A percentile compares a stretch with the other conserved stretches of the same genome.
Conservation (phyloP, 2,888 invertebrate genomes). For the Sarcophaga subvicina region DNA sequence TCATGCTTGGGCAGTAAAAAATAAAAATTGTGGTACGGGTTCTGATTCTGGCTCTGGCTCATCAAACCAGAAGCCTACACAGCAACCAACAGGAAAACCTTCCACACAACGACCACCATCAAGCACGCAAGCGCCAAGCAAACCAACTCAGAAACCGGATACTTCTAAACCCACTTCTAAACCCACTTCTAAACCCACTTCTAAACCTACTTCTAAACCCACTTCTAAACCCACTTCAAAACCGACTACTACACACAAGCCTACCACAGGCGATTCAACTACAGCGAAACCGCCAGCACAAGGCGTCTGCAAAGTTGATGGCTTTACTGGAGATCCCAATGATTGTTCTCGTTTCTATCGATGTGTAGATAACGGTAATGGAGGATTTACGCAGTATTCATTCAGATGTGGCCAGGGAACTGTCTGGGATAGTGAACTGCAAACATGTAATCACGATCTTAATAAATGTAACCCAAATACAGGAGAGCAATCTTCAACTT, state of each 20-base stretch:
- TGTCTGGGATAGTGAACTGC: conserved; percentile 83
- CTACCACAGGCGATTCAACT: conserved; percentile 49
- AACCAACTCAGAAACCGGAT: conserved; percentile 62
- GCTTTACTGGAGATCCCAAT: conserved; percentile 81
- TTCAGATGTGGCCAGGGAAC: conserved; percentile 87
- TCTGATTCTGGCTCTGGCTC: conserved; percentile 24
- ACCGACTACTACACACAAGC: conserved; percentile 60
- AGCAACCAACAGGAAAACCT: conserved; percentile 51
- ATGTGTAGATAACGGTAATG: conserved; percentile 85
- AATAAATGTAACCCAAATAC: conserved; percentile 74
- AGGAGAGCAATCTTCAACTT: conserved; percentile 34
- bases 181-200: conserved; percentile 44
- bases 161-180: conserved; percentile 45
- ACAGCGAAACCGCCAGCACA: conserved; percentile 62
- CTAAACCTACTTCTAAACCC: conserved; percentile 43
- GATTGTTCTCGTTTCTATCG: conserved; percentile 87
- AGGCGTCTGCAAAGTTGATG: conserved; percentile 81
- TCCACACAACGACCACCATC: conserved; percentile 67
- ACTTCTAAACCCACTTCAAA: conserved; percentile 51
- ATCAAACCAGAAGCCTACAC: conserved; percentile 20
- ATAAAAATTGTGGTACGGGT: conserved; percentile 73
- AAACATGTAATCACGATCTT: conserved; percentile 80
- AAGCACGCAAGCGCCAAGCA: conserved; percentile 64
- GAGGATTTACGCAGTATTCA: conserved; percentile 84
- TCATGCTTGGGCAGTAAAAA: conserved; percentile 78